Percentiles rank a stretch among this genome's conserved stretches.
Evolutionary conservation across 2,797 vertebrate species (phyloP).

Genomic region (Sylvilagus floridanus): DNA sequence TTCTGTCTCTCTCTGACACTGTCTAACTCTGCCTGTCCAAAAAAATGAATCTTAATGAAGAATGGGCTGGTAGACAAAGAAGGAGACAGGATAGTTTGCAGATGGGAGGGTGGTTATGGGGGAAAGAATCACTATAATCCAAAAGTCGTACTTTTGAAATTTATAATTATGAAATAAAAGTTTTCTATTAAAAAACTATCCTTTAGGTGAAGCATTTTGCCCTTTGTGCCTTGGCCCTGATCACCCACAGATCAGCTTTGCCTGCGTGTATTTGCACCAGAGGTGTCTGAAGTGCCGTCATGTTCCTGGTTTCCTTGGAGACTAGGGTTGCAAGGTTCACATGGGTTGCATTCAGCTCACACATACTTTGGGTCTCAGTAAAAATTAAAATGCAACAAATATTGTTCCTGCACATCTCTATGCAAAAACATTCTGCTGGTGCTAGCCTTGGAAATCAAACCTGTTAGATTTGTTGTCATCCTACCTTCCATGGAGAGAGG

Average conservation of each 20-base stretch:
- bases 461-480: not conserved
- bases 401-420: conserved; percentile 36
- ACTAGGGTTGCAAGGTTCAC: conserved; percentile 31
- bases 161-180: too few relatives aligned
- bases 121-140: too few relatives aligned
- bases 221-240: not conserved
- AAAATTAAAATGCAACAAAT: conserved; percentile 64
- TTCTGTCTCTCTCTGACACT: too few relatives aligned
- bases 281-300: not conserved
- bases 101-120: too few relatives aligned
- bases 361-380: conserved; percentile 40
- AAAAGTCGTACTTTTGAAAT: too few relatives aligned
- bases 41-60: too few relatives aligned
- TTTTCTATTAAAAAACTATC: not conserved
- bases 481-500: conserved; percentile 25
- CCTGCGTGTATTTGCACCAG: not conserved
- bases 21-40: too few relatives aligned
- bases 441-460: conserved; percentile 46
- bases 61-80: too few relatives aligned
- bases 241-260: not conserved
- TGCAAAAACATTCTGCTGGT: conserved; percentile 21
- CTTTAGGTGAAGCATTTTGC: not conserved
- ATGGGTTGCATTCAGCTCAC: not conserved
- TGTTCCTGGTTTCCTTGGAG: conserved; percentile 31
- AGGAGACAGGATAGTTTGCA: too few relatives aligned